These are phyloP conservation scores for Oligia strigilis DNA, from an alignment of 2,888 invertebrate species.

Conservation along the genomic window DNA sequence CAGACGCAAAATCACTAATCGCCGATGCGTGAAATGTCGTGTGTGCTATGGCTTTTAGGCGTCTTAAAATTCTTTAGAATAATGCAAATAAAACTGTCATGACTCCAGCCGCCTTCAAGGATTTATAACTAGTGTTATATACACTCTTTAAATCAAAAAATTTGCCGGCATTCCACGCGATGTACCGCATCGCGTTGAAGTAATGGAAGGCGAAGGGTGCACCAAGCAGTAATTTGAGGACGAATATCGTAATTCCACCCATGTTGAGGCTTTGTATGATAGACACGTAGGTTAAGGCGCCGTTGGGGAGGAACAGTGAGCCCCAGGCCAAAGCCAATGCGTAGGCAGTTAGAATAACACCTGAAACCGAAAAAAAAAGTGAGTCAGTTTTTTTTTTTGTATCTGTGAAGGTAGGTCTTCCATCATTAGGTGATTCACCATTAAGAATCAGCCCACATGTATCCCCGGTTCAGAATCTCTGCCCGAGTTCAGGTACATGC, in stretches of 20 bases:
- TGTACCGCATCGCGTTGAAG: constrained; percentile 80
- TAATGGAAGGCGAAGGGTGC: constrained; percentile 81
- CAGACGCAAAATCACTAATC: not conserved
- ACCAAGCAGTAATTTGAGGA: constrained; percentile 77
- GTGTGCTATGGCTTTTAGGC: constrained; percentile 2
- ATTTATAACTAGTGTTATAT: constrained; percentile 69
- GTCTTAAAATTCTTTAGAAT: constrained; percentile 56
- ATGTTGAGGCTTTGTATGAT: constrained; percentile 82
- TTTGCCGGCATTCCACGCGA: constrained; percentile 77
- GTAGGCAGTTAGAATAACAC: constrained; percentile 72
- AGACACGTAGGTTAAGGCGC: constrained; percentile 80
- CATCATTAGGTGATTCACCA: not conserved
- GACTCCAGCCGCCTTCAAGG: constrained; percentile 65
- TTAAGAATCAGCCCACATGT: not conserved
- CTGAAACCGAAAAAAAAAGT: constrained; percentile 70
- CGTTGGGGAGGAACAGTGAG: constrained; percentile 79
- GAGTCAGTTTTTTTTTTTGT: not conserved
- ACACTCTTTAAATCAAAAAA: constrained; percentile 73
- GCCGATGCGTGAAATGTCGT: not conserved
- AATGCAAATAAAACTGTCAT: constrained; percentile 71
- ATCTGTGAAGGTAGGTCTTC: not conserved
- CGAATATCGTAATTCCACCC: constrained; percentile 62
- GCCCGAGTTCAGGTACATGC: not conserved
- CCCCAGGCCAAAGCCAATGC: constrained; percentile 75
- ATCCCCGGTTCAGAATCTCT: not conserved